Conservation (phyloP, 2,113 vertebrate genomes). For the Ailuropoda melanoleuca region DNA sequence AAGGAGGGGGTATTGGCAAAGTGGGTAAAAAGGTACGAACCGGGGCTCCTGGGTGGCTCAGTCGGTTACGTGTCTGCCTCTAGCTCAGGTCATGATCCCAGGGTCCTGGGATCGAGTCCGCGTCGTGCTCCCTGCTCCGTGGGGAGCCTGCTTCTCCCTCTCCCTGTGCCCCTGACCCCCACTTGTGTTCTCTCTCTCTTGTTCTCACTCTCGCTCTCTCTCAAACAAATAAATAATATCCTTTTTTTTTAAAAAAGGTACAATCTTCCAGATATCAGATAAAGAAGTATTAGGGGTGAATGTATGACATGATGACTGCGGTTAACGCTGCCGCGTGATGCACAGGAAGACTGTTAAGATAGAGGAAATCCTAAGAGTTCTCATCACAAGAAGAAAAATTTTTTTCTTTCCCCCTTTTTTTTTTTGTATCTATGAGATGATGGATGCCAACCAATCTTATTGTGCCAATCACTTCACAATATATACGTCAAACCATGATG, state of each 20-base stretch:
- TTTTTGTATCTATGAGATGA: background rate
- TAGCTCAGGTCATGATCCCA: background rate
- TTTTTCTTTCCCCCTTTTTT: background rate
- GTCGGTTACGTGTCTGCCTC: background rate
- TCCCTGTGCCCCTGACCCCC: background rate
- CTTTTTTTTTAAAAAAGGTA: background rate
- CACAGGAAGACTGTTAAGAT: background rate
- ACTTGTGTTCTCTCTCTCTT: background rate
- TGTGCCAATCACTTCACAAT: background rate
- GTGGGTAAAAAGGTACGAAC: background rate
- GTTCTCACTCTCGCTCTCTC: background rate
- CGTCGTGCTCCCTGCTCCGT: background rate
- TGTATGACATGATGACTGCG: background rate
- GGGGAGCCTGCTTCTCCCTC: background rate
- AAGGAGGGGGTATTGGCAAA: background rate
- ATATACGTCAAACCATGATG: background rate
- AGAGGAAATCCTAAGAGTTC: background rate
- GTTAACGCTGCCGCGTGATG: accelerated
- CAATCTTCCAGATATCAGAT: background rate
- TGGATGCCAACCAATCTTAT: background rate
- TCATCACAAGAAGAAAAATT: background rate
- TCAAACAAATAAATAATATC: background rate
- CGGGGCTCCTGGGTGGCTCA: background rate
- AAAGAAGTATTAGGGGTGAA: background rate
- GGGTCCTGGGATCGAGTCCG: background rate